These are phyloP conservation scores for Drosophila incognita DNA, from an alignment of 2,888 invertebrate genomes.

Conservation along the genomic window DNA sequence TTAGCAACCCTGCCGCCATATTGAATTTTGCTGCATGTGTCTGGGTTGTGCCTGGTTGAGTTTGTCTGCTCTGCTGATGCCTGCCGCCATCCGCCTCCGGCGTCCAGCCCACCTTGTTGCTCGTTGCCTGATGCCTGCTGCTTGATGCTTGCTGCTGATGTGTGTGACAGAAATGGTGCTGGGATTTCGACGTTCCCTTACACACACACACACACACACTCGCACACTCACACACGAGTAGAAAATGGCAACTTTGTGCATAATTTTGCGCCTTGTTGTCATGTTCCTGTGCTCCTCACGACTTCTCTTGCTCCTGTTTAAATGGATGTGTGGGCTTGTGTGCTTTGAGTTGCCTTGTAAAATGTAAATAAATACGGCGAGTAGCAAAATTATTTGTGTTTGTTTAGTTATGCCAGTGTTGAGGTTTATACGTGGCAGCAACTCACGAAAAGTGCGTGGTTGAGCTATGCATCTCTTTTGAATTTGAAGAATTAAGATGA, in stretches of 20 bases:
- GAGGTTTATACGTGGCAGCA: slow-evolving; percentile 57
- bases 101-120: slow-evolving; percentile 65
- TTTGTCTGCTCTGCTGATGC: slow-evolving; percentile 34
- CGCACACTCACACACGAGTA: not conserved
- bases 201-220: slow-evolving; percentile 16
- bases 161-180: slow-evolving; percentile 60
- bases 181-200: slow-evolving; percentile 61
- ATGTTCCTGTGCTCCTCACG: slow-evolving; percentile 49
- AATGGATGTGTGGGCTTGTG: slow-evolving; percentile 23
- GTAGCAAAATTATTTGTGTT: slow-evolving; percentile 54
- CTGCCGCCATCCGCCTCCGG: not conserved
- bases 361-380: slow-evolving; percentile 75
- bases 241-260: slow-evolving; percentile 77
- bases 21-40: slow-evolving; percentile 64
- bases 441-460: slow-evolving; percentile 23
- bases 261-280: slow-evolving; percentile 80
- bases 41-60: slow-evolving; percentile 38
- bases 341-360: slow-evolving; percentile 68
- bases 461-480: not conserved
- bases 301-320: not conserved
- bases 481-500: not conserved
- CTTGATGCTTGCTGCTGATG: slow-evolving; percentile 26
- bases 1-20: slow-evolving; percentile 75
- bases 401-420: slow-evolving; percentile 45
- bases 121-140: slow-evolving; percentile 36